A percentile compares a stretch with the other conserved stretches of the same genome.
phyloP scores from a whole-genome alignment of 1,140 invertebrate genomes.

The Dendroctonus ponderosae region DNA sequence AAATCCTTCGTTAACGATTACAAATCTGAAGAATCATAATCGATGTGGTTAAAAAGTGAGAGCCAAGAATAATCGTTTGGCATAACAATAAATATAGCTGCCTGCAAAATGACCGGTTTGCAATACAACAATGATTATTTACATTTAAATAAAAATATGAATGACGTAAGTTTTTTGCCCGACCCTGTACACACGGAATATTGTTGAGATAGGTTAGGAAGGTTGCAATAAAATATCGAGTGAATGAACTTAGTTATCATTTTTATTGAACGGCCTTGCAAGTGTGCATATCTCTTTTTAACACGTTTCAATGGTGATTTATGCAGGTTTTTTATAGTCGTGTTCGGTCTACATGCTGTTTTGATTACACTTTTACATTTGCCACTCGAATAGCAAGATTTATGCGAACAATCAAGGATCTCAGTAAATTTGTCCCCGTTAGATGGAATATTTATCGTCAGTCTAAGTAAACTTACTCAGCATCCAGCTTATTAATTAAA shows the following conservation, averaged over 20 bases:
- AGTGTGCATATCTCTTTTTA: slow-evolving; percentile 25
- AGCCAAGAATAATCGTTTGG: neutral
- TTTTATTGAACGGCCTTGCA: slow-evolving; percentile 29
- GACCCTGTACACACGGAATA: slow-evolving; percentile 22
- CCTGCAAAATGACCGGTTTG: neutral
- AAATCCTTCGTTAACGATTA: neutral
- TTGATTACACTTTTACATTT: neutral
- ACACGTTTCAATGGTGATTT: slow-evolving; percentile 15
- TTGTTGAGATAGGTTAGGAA: slow-evolving; percentile 44
- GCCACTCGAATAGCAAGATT: neutral
- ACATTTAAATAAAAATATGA: slow-evolving; percentile 17
- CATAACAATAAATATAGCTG: slow-evolving; percentile 7
- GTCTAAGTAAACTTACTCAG: too few relatives aligned
- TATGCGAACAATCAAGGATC: too few relatives aligned
- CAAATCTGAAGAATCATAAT: neutral
- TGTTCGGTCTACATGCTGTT: neutral
- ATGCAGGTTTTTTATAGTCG: neutral
- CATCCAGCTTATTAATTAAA: too few relatives aligned
- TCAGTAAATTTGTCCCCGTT: too few relatives aligned
- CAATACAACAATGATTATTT: slow-evolving; percentile 10
- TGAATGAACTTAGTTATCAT: slow-evolving; percentile 41
- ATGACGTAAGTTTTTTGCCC: slow-evolving; percentile 19
- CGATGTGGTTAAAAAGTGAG: neutral
- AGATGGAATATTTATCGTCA: too few relatives aligned
- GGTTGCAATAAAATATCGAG: slow-evolving; percentile 44